Conservation (phyloP, 2,888 invertebrate species). For the Agonopterix heracliana region DNA sequence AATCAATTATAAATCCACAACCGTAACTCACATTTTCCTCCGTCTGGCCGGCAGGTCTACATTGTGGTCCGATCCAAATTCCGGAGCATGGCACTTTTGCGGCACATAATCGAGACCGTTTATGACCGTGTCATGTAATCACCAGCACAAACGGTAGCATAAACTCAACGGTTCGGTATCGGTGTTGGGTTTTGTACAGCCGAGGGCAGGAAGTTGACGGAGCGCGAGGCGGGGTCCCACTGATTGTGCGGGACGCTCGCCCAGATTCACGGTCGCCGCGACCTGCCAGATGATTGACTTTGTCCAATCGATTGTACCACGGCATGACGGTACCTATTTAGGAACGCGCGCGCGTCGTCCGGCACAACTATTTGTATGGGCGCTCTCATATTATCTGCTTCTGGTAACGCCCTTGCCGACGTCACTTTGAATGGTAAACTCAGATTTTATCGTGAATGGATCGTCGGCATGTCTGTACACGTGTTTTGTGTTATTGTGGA, state of each 20-base stretch:
- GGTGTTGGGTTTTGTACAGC: conserved; percentile 9
- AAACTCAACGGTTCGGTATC: conserved; percentile 12
- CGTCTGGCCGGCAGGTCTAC: conserved; percentile 64
- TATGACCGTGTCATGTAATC: conserved; percentile 26
- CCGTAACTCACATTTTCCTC: conserved; percentile 63
- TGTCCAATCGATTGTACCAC: conserved; percentile 64
- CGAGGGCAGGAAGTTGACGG: conserved; percentile 51
- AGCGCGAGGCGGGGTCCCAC: conserved; percentile 54
- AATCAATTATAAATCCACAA: no score
- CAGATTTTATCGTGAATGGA: conserved; percentile 27
- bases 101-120: conserved; percentile 27
- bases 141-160: conserved; percentile 10
- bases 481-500: conserved; percentile 1
- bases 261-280: conserved; percentile 68
- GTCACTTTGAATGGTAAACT: conserved; percentile 38
- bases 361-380: conserved; percentile 37
- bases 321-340: conserved; percentile 45
- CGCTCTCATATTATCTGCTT: conserved; percentile 20
- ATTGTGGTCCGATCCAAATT: conserved; percentile 44
- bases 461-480: conserved; percentile 2
- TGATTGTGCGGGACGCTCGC: conserved; percentile 43
- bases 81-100: conserved; percentile 32
- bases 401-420: conserved; percentile 44
- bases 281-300: conserved; percentile 64
- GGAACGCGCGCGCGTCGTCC: conserved; percentile 42